Percentiles rank a stretch among this genome's conserved stretches.
These are phyloP conservation scores for Orcinus orca DNA, from an alignment of 2,113 vertebrate species.

Conservation along the genomic window DNA sequence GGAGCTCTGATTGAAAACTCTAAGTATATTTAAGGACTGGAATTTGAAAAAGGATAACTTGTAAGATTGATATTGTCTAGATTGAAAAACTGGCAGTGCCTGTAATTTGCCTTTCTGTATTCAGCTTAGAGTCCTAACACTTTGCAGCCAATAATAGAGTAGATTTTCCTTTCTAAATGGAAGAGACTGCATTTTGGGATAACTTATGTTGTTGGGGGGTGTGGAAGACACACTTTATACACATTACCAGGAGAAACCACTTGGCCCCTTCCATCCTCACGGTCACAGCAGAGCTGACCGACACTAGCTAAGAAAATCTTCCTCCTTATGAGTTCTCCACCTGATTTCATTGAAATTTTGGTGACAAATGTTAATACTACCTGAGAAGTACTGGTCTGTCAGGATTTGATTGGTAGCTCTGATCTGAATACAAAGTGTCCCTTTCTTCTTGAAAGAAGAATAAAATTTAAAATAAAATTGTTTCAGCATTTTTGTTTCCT, in stretches of 20 bases:
- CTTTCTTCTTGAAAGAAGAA: conserved; percentile 3
- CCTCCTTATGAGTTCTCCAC: neutral
- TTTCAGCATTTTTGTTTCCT: conserved; percentile 46
- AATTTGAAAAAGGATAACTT: neutral
- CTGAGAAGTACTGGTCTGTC: neutral
- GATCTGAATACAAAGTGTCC: neutral
- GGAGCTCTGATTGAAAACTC: neutral
- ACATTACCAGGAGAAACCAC: neutral
- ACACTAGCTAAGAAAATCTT: neutral
- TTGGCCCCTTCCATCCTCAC: neutral
- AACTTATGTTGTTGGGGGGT: neutral
- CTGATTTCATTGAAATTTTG: neutral
- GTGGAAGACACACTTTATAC: neutral
- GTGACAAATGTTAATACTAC: neutral
- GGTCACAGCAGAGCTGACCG: neutral
- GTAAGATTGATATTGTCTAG: neutral
- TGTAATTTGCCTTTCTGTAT: neutral
- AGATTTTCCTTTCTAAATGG: neutral
- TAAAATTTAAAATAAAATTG: conserved; percentile 62
- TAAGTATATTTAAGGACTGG: neutral
- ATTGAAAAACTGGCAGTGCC: neutral
- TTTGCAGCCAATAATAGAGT: neutral
- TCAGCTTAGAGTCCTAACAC: neutral
- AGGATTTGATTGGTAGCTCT: neutral
- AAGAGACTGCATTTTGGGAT: neutral